A percentile compares a stretch with the other conserved stretches of the same genome.
Conservation (phyloP, 2,888 invertebrate species). For the Agonopterix subpropinquella region DNA sequence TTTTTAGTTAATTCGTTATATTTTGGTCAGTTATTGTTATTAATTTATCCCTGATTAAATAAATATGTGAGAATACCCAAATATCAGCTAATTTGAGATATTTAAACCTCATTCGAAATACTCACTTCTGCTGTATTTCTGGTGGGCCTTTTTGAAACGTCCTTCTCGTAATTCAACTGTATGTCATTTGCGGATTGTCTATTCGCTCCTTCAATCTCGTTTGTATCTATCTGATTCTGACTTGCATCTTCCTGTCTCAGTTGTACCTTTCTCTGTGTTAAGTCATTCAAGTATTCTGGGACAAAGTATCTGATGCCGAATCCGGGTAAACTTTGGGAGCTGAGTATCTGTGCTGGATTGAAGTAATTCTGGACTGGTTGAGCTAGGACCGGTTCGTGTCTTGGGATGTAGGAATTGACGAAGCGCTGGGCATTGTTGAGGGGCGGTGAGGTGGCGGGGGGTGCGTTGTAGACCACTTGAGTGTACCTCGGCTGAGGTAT, state of each 20-base stretch:
- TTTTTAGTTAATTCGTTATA: no score
- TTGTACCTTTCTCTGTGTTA: conserved; percentile 25
- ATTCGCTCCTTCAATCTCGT: conserved; percentile 33
- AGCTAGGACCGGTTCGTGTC: conserved; percentile 12
- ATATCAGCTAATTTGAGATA: no score
- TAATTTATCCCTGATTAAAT: no score
- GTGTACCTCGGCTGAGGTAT: conserved; percentile 61
- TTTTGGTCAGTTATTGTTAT: no score
- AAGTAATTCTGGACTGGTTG: conserved; percentile 40
- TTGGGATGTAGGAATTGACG: conserved; percentile 56
- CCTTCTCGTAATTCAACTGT: conserved; percentile 62
- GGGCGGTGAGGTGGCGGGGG: conserved; percentile 22
- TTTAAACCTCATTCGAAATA: background rate
- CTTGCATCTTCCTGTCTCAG: conserved; percentile 49
- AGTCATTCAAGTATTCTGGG: conserved; percentile 37
- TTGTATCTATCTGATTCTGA: conserved; percentile 49
- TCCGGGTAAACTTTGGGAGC: conserved; percentile 58
- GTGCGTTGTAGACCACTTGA: conserved; percentile 41
- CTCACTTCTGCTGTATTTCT: conserved; percentile 51
- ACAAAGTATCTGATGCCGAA: conserved; percentile 58
- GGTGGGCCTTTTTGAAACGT: conserved; percentile 38
- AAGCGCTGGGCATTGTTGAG: conserved; percentile 58
- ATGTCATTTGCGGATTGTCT: conserved; percentile 43
- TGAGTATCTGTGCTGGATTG: conserved; percentile 44
- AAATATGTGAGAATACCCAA: no score